These are phyloP conservation scores for Limanda limanda DNA, from an alignment of 2,113 vertebrate species.

Conservation along the genomic window DNA sequence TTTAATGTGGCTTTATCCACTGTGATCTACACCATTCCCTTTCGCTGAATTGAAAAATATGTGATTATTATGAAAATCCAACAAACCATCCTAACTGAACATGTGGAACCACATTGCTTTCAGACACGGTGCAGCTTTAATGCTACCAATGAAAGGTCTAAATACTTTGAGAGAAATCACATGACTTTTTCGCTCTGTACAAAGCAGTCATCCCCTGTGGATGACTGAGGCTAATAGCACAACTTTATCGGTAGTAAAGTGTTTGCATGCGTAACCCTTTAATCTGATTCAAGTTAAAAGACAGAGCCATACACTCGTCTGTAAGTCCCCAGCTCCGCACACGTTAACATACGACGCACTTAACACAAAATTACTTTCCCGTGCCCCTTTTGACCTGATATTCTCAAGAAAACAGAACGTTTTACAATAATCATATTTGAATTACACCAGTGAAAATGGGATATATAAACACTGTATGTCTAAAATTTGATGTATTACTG, in stretches of 20 bases:
- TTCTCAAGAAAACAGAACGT: no score
- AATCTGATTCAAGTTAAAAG: conserved; percentile 37
- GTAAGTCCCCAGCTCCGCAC: conserved; percentile 13
- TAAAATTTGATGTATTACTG: neutral
- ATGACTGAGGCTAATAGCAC: conserved; percentile 34
- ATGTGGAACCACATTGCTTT: conserved; percentile 21
- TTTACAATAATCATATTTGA: conserved; percentile 14
- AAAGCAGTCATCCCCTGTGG: conserved; percentile 38
- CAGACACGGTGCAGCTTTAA: conserved; percentile 7
- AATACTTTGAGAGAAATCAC: conserved; percentile 36
- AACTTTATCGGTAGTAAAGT: conserved; percentile 24
- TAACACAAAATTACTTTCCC: conserved; percentile 39
- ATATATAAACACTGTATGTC: neutral
- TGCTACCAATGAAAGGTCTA: conserved; percentile 36
- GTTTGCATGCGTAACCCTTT: conserved; percentile 56
- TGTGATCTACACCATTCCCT: neutral
- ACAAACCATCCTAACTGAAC: neutral
- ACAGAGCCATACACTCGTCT: conserved; percentile 7
- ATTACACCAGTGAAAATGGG: neutral
- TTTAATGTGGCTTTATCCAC: neutral
- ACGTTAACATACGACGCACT: conserved; percentile 17
- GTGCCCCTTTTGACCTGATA: conserved; percentile 16
- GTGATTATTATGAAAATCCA: neutral
- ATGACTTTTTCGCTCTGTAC: conserved; percentile 25
- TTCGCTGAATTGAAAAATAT: conserved; percentile 4